Evolutionary conservation across 2,888 invertebrate species (phyloP), one percentile per base, ranked within the genome.

Genomic region (Fabriciana adippe): DNA sequence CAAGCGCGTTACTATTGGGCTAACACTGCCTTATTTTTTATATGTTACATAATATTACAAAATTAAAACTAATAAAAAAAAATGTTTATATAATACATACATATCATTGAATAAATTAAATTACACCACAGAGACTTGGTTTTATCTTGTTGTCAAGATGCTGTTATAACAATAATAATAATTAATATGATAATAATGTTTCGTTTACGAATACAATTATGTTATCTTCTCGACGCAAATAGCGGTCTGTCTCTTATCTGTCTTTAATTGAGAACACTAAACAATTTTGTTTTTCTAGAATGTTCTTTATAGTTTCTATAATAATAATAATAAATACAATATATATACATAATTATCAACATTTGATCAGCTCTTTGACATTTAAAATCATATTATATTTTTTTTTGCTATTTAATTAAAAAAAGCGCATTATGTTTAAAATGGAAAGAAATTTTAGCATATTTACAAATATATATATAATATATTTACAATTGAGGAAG

Each of bases 391-490:
- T 53, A 53, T 18, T 11, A 4, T 18, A 53, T 48, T 59, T 11
- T 6, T 26, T n/a, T 26, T 4, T 21, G 4, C 47, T 26, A 6
- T 48, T 48, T 26, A 59, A 59, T 26, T 26, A 13, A 26, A 59
- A 59, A 59, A 5, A n/a, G 1, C 47, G 11, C n/a, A 47, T 13
- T 21, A 56, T 3, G 15, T 48, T 59, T 13, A 4, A 48, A 59
- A 59, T 48, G 48, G 31, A 59, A 59, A 59, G 2, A 59, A 31
- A 13, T n/a, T 48, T n/a, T 59, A 57, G 11, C 47, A 59, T 59
- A 59, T 59, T 48, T 59, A 59, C 59, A 59, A 35, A 59, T 31
- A 59, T 59, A 57, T 57, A 57, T n/a, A n/a, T n/a, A n/a, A 59
- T 59, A 57, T 57, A 57, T 57, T 57, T 59, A 59, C 59, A 59